phyloP scores from a whole-genome alignment of 2,113 vertebrate species.

The Ptilonorhynchus violaceus region DNA sequence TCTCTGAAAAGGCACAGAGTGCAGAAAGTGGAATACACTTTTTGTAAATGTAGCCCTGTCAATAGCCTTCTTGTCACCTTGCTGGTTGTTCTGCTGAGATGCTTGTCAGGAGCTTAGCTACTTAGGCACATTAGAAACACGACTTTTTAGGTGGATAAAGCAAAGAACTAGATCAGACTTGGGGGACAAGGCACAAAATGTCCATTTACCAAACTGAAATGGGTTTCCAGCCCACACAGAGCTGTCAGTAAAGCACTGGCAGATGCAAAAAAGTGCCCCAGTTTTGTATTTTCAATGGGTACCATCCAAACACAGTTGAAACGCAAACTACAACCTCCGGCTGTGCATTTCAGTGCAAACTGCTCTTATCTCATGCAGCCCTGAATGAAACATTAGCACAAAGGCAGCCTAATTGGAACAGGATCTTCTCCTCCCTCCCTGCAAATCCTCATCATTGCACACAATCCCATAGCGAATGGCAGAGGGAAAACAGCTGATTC shows the following conservation, averaged over 20 bases:
- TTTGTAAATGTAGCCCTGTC: background rate
- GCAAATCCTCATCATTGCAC: conserved; percentile 45
- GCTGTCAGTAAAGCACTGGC: conserved; percentile 49
- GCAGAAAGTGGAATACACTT: background rate
- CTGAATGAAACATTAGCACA: conserved; percentile 14
- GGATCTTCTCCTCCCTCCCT: conserved; percentile 20
- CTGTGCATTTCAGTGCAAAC: conserved; percentile 33
- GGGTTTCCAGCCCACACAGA: conserved; percentile 42
- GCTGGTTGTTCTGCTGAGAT: conserved; percentile 56
- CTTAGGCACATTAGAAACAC: background rate
- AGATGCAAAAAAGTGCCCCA: conserved; percentile 20
- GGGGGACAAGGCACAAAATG: conserved; percentile 54
- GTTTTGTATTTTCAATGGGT: conserved; percentile 55
- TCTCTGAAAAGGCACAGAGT: conserved; percentile 64
- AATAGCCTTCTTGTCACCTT: background rate
- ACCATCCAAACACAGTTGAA: conserved; percentile 49
- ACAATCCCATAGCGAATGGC: conserved; percentile 6
- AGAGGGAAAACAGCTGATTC: background rate
- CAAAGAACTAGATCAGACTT: conserved; percentile 60
- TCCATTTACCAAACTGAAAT: conserved; percentile 52
- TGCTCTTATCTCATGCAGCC: background rate
- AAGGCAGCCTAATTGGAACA: conserved; percentile 30
- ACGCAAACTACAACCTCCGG: conserved; percentile 34
- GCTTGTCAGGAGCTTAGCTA: conserved; percentile 15
- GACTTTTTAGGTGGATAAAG: background rate